phyloP scores from a whole-genome alignment of 2,797 vertebrate genomes.

The Platyrinchus mystaceus region DNA sequence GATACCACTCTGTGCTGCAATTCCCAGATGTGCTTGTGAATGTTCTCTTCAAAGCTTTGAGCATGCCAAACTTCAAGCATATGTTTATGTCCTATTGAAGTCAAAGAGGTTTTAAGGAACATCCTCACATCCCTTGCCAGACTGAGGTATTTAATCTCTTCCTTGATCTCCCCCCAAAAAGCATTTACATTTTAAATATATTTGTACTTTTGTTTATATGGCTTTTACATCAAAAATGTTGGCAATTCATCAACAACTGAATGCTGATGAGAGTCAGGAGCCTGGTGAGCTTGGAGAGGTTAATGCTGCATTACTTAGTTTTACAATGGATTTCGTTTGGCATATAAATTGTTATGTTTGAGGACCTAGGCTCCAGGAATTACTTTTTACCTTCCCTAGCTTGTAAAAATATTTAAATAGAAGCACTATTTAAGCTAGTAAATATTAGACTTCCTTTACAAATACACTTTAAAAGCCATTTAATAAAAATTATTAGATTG shows the following conservation, averaged over 20 bases:
- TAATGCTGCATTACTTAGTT: constrained; percentile 19
- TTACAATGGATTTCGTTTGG: constrained; percentile 8
- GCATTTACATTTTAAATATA: constrained; percentile 44
- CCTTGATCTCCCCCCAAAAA: constrained; percentile 17
- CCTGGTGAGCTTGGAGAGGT: background rate
- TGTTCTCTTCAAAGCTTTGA: background rate
- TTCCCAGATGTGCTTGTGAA: constrained; percentile 7
- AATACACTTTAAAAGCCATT: background rate
- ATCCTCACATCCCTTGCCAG: constrained; percentile 46
- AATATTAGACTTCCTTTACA: constrained; percentile 29
- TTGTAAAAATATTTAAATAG: constrained; percentile 14
- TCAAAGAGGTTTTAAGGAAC: background rate
- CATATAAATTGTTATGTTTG: constrained; percentile 20
- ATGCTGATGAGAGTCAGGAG: background rate
- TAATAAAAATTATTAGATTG: background rate
- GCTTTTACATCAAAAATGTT: constrained; percentile 51
- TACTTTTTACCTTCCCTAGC: background rate
- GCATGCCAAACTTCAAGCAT: background rate
- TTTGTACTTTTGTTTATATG: constrained; percentile 17
- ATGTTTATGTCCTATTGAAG: background rate
- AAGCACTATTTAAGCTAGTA: background rate
- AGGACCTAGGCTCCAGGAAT: background rate
- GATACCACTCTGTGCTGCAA: background rate
- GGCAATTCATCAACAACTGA: constrained; percentile 42
- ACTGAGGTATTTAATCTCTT: constrained; percentile 26